Conservation (phyloP, 1,140 invertebrate species). For the Drosophila ananassae region DNA sequence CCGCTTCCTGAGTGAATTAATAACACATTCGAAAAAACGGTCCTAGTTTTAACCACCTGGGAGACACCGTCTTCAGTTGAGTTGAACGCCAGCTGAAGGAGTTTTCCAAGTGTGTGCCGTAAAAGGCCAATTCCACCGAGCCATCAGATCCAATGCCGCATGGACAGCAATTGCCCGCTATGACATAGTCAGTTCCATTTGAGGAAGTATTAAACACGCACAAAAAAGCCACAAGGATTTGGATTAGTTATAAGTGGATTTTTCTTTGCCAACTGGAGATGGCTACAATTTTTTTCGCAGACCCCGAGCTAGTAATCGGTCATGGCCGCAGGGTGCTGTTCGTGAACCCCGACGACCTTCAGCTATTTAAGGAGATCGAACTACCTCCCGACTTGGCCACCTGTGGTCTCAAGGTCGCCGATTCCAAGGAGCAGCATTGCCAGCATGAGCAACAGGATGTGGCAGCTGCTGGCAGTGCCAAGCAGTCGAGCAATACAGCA, state of each 20-base stretch:
- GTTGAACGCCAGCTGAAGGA: background rate
- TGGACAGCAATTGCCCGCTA: background rate
- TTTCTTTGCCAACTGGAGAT: conserved; percentile 28
- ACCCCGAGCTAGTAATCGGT: conserved; percentile 70
- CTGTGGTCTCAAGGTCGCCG: conserved; percentile 51
- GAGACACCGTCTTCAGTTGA: background rate
- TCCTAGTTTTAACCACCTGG: too few relatives aligned
- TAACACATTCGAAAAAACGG: background rate
- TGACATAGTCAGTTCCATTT: background rate
- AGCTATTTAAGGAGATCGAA: conserved; percentile 80
- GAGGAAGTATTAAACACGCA: background rate
- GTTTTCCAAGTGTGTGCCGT: background rate
- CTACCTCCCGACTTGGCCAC: conserved; percentile 64
- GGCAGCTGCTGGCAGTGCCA: conserved; percentile 2
- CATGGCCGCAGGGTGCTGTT: conserved; percentile 70
- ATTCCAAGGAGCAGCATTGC: conserved; percentile 21
- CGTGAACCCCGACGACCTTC: conserved; percentile 76
- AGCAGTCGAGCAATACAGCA: conserved; percentile 18
- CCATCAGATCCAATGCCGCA: background rate
- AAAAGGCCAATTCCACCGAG: background rate
- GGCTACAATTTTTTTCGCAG: conserved; percentile 69
- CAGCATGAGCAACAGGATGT: conserved; percentile 2
- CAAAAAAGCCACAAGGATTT: background rate
- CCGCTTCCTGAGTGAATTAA: too few relatives aligned
- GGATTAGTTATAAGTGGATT: background rate